Evolutionary conservation across 2,113 vertebrate species (phyloP).

Genomic region (Protomyctophum bolini): DNA sequence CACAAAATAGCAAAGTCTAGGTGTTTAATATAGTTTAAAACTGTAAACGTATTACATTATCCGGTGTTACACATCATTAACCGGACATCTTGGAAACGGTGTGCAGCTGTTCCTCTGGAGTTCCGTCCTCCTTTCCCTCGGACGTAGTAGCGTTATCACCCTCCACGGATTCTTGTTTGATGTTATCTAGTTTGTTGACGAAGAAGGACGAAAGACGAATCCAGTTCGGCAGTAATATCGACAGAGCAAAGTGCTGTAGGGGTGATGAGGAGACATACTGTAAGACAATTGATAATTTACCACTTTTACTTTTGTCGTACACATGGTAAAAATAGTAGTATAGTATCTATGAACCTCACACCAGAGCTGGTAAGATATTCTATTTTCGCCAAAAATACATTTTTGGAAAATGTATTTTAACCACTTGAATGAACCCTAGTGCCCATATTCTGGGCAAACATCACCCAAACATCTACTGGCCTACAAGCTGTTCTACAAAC

Average conservation of each 20-base stretch:
- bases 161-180: not conserved
- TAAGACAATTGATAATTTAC: not conserved
- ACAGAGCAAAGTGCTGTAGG: constrained; percentile 55
- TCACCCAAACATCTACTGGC: too few species aligned
- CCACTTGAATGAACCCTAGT: too few species aligned
- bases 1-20: too few species aligned
- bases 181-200: constrained; percentile 34
- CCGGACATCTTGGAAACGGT: not conserved
- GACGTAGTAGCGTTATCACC: not conserved
- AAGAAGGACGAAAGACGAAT: constrained; percentile 64
- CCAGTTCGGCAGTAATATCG: constrained; percentile 67
- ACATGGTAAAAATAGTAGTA: not conserved
- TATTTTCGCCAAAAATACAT: too few species aligned
- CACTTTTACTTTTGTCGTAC: not conserved
- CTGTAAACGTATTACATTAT: too few species aligned
- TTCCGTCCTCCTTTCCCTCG: constrained; percentile 42
- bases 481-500: too few species aligned
- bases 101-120: not conserved
- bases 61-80: too few species aligned
- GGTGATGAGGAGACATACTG: not conserved
- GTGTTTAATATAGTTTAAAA: too few species aligned
- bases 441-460: too few species aligned
- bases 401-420: too few species aligned
- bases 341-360: not conserved
- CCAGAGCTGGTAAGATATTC: too few species aligned